These are phyloP conservation scores for Rhagonycha lutea DNA, from an alignment of 2,888 invertebrate species.

Conservation along the genomic window DNA sequence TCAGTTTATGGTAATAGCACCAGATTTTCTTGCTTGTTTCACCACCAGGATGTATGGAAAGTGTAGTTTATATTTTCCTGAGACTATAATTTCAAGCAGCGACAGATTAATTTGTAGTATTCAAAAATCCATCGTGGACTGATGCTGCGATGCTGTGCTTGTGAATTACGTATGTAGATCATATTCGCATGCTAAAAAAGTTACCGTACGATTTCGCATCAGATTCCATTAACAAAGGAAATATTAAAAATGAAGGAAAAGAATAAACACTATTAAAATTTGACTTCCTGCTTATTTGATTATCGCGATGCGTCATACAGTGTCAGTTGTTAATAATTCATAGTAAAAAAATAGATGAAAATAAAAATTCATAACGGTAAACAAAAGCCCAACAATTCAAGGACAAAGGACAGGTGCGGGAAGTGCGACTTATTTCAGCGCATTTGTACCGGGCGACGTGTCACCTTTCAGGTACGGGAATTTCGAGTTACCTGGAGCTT, in stretches of 20 bases:
- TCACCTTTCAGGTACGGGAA: neutral
- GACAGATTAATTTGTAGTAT: too few species aligned
- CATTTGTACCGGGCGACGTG: neutral
- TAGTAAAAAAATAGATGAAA: neutral
- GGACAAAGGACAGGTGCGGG: conserved; percentile 2
- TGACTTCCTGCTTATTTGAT: neutral
- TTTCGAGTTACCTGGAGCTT: neutral
- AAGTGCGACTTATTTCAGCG: neutral
- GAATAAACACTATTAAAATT: neutral
- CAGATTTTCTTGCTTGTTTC: neutral
- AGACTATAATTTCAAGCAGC: too few species aligned
- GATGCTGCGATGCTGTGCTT: too few species aligned
- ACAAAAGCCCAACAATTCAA: neutral
- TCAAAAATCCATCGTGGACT: too few species aligned
- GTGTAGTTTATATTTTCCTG: neutral
- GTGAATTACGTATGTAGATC: too few species aligned
- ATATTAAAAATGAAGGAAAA: neutral
- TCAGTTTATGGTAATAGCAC: neutral
- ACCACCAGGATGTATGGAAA: neutral
- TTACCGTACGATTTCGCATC: neutral
- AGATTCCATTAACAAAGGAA: neutral
- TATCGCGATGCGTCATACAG: neutral
- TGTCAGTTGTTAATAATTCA: neutral
- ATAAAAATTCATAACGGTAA: neutral
- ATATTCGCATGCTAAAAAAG: too few species aligned